Evolutionary conservation across 2,113 vertebrate species (phyloP), one percentile per base, ranked within the genome.

Genomic region (Microcebus murinus): DNA sequence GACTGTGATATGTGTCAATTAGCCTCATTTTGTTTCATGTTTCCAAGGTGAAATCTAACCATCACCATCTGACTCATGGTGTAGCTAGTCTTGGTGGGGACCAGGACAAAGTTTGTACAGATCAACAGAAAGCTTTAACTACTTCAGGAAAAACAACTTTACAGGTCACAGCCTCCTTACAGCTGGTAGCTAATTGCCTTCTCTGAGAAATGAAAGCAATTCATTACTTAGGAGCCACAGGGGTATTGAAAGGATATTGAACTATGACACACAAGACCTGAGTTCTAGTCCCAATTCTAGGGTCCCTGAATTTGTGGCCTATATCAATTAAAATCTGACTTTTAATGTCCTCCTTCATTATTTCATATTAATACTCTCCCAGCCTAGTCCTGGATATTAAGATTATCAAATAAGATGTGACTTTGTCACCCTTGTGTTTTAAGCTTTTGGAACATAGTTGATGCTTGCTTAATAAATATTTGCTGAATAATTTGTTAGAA

Each of bases 401-500:
- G 23, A 93, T 7, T 1, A 81, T n/a, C 55, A 83, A 87, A 59
- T 84, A 79, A 77, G 17, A 89, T 87, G n/a, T 81, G 55, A 50
- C 12, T 42, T 90, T 2, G 25, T 79, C 3, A 79, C 27, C 6
- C 10, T 80, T 83, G 23, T 79, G 15, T 74, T 88, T 82, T 55
- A 84, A 94, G 21, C 3, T 52, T 68, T 39, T 42, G 90, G 34
- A 90, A 84, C 57, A 65, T 15, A 39, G 17, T 55, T 59, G 23
- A 48, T 15, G 2, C 20, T 83, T 82, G 20, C 6, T 94, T 81
- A 71, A 77, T 48, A 89, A 96, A 17, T 86, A 96, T 31, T 73
- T 90, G 52, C 9, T 84, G 52, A 90, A 87, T 81, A 96, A 91
- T 86, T 59, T 79, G 25, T 65, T 36, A 87, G n/a, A 68, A 87